Base-by-base conservation (phyloP, 2,113 vertebrate species). In the Calyptommatus sinebrachiatus region DNA sequence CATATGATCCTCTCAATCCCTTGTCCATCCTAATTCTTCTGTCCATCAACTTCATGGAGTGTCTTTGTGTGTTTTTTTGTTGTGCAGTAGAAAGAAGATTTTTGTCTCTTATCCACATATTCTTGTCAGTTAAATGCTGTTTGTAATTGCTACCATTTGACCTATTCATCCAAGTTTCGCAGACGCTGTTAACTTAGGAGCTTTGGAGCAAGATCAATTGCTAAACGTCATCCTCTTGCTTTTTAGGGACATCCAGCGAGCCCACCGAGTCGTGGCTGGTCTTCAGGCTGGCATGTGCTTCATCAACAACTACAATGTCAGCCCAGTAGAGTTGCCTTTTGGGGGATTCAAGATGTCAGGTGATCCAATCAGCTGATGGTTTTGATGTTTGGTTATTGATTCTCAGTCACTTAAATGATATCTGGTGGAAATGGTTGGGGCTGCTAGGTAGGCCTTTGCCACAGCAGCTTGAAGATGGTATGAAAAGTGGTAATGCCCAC, bases 271-370 rank as follows among this genome's bases (percentile, higher is more conserved):
- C 79, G 97, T 92, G 7, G 97, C 88, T 16, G 95, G 92, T 71
- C 91, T 99, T 20, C 96, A 99, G 89, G 97, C 96, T 0, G 98
- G 98, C 11, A 96, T 96, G 53, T 99, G 97, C 91, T 99, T 95
- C 92, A 96, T 99, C 72, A 99, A 99, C 92, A 99, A 99, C 94
- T 99, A 99, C 91, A 99, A 99, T 0, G 24, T 94, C 83, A 96
- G 85, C 83, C 96, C 97, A 0, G 82, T 99, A 86, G 97, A 99
- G 79, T 0, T 99, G 83, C 98, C 98, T 0, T 99, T 99, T 0
- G 98, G 98, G 31, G 98, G 98, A 4, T 99, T 97, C 88, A 99
- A 99, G 91, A 96, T 91, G 89, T 99, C 98, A 91, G 98, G 98
- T 99, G 89, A 84, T 93, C n/a, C 70, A 26, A 50, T 31, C 41